Evolutionary conservation across 2,888 invertebrate species (phyloP).

Genomic region (Rhamnusium bicolor): DNA sequence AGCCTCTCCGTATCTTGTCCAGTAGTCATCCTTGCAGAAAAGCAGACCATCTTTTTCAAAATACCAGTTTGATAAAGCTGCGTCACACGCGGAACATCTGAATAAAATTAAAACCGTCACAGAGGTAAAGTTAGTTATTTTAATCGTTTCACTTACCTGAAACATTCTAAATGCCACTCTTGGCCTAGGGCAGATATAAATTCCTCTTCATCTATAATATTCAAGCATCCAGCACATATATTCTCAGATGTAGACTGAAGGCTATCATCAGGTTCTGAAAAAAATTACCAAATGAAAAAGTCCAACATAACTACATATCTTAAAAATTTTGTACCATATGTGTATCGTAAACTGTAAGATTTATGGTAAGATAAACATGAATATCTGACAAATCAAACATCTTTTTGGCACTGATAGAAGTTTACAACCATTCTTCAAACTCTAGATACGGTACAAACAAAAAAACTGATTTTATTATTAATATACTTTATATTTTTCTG

Average conservation of each 20-base stretch:
- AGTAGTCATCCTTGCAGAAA: constrained; percentile 92
- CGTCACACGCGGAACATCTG: constrained; percentile 93
- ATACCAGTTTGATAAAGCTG: constrained; percentile 90
- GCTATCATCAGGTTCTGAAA: constrained; percentile 40
- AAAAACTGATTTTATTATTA: neutral
- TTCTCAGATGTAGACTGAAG: constrained; percentile 40
- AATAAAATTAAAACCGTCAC: constrained; percentile 48
- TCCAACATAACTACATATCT: too few species aligned
- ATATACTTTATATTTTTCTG: neutral
- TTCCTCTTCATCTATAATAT: constrained; percentile 83
- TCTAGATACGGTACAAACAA: neutral
- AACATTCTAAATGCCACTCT: constrained; percentile 93
- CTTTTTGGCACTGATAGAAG: neutral
- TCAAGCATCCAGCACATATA: constrained; percentile 83
- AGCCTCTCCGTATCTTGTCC: constrained; percentile 88
- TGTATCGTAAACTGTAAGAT: too few species aligned
- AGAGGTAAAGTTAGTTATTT: too few species aligned
- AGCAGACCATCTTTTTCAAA: constrained; percentile 92
- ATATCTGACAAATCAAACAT: too few species aligned
- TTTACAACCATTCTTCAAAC: neutral
- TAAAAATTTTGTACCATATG: too few species aligned
- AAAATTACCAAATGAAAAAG: neutral
- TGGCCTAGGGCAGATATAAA: constrained; percentile 87
- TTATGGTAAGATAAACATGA: too few species aligned
- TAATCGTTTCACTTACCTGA: constrained; percentile 77